These are phyloP conservation scores for Oophaga sylvatica DNA, from an alignment of 2,797 vertebrate genomes.

Conservation along the genomic window DNA sequence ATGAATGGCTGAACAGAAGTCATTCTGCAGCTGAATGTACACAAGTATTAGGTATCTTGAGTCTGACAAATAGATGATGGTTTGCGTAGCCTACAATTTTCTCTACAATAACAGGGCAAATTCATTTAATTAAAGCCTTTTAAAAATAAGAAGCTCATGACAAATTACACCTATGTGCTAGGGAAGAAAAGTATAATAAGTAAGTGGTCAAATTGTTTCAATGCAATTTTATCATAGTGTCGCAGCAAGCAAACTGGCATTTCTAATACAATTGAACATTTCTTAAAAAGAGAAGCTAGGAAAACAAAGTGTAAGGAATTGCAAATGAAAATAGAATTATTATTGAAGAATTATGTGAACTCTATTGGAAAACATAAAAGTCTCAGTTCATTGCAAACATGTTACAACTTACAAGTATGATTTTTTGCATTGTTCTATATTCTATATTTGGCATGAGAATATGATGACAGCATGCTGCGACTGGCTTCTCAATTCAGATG, in stretches of 20 bases:
- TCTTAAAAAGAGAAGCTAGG: not conserved
- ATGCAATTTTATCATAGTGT: not conserved
- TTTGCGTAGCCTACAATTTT: constrained; percentile 16
- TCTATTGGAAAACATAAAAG: not conserved
- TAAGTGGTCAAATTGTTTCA: not conserved
- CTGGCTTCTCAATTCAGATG: no score
- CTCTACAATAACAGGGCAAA: not conserved
- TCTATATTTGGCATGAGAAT: no score
- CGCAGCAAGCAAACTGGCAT: not conserved
- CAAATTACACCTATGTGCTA: not conserved
- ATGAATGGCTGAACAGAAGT: constrained; percentile 30
- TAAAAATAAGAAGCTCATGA: not conserved
- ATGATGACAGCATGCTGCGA: no score
- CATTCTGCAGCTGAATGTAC: constrained; percentile 20
- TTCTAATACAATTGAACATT: not conserved
- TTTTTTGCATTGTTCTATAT: no score
- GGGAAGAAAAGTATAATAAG: not conserved
- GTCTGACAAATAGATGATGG: constrained; percentile 23
- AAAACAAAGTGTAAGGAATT: not conserved
- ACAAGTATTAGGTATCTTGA: constrained; percentile 9
- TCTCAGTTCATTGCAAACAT: no score
- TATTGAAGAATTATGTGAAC: not conserved
- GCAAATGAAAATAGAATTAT: not conserved
- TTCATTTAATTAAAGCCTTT: not conserved
- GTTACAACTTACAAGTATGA: no score